These are phyloP conservation scores for Gastrophryne carolinensis DNA, from an alignment of 2,797 vertebrate species.

Conservation along the genomic window DNA sequence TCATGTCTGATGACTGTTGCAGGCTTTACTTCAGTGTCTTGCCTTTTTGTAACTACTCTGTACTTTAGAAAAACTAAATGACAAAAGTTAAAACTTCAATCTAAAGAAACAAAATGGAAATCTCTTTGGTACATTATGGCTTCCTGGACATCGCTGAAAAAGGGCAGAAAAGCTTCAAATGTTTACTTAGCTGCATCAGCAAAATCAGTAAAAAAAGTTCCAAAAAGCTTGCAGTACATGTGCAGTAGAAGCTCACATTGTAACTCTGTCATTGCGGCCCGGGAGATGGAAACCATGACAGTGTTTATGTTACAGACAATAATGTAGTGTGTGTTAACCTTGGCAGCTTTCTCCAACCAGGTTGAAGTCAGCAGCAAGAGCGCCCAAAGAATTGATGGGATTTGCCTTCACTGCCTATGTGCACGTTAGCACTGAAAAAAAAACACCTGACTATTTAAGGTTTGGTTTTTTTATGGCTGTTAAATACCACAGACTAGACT, in stretches of 20 bases:
- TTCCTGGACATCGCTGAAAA: constrained; percentile 32
- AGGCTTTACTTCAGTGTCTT: not conserved
- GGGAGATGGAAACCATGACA: constrained; percentile 54
- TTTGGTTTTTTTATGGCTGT: constrained; percentile 32
- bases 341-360: constrained; percentile 52
- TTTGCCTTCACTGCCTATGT: constrained; percentile 45
- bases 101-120: not conserved
- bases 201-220: constrained; percentile 49
- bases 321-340: constrained; percentile 56
- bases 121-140: not conserved
- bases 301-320: constrained; percentile 56
- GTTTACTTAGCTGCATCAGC: constrained; percentile 57
- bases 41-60: not conserved
- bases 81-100: not conserved
- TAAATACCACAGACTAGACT: constrained; percentile 43
- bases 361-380: constrained; percentile 9
- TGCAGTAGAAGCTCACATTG: constrained; percentile 32
- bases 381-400: constrained; percentile 51
- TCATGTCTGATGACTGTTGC: not conserved
- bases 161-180: not conserved
- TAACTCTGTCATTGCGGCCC: constrained; percentile 44
- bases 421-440: constrained; percentile 51
- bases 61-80: not conserved
- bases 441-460: constrained; percentile 50
- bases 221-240: constrained; percentile 38